Conservation (phyloP, 1,140 invertebrate species). For the Artemia franciscana region DNA sequence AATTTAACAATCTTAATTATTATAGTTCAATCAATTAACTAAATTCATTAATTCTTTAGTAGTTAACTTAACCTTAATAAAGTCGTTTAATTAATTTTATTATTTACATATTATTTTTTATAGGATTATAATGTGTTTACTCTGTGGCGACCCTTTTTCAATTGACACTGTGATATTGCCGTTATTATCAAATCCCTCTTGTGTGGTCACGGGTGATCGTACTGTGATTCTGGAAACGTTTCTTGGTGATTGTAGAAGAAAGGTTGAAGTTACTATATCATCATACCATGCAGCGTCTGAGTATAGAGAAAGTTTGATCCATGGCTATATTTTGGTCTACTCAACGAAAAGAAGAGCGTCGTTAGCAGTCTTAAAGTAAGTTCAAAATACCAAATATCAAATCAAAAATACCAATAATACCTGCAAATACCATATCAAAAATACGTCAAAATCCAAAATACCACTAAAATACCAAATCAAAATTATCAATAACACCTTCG, state of each 20-base stretch:
- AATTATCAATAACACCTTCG: too few species aligned
- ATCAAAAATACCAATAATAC: too few species aligned
- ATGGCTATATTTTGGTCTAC: slow-evolving; percentile 88
- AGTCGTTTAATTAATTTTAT: too few species aligned
- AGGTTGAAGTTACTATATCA: slow-evolving; percentile 77
- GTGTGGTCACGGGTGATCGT: slow-evolving; percentile 59
- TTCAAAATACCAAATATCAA: too few species aligned
- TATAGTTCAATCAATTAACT: too few species aligned
- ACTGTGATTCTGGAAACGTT: slow-evolving; percentile 76
- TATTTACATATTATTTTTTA: too few species aligned
- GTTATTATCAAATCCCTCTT: slow-evolving; percentile 60
- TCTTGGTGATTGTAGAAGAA: slow-evolving; percentile 60
- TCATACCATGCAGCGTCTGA: slow-evolving; percentile 85
- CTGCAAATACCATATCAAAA: too few species aligned
- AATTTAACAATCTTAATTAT: too few species aligned
- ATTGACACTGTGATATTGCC: slow-evolving; percentile 72
- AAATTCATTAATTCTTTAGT: too few species aligned
- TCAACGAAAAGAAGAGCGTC: slow-evolving; percentile 86
- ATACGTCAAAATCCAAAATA: too few species aligned
- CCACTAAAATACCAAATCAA: too few species aligned
- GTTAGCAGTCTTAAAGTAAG: slow-evolving; percentile 67
- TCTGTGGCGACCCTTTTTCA: slow-evolving; percentile 83
- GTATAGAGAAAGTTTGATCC: slow-evolving; percentile 70
- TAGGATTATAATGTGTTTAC: slow-evolving; percentile 85
- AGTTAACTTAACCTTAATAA: too few species aligned